Base-by-base conservation (phyloP, 2,113 vertebrate species). In the Nesoenas mayeri region DNA sequence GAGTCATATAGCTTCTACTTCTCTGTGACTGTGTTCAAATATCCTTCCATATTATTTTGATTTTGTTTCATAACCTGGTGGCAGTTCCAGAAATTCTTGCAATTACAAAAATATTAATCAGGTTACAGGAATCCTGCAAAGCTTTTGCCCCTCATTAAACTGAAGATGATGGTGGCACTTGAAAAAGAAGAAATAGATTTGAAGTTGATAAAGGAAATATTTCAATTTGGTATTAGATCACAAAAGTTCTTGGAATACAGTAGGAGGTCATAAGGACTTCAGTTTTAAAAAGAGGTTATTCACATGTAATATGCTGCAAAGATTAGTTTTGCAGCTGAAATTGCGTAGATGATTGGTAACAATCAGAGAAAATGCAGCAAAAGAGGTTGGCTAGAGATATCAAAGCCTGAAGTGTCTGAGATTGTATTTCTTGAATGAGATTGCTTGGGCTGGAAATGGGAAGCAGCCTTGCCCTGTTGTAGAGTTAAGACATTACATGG, bases 311-410 rank as follows among this genome's bases (percentile, higher is more conserved):
- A 96, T 91, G 86, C 79, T 58, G 83, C 85, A 95, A 96, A 97
- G 96, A 97, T 98, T 97, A 98, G 83, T 97, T 97, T 97, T 98
- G 91, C 90, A 91, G 80, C 93, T 94, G 94, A 97, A 95, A 98
- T 97, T 98, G 97, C 94, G 85, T 94, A 94, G 84, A 85, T 96
- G 96, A 97, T 96, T 96, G 96, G 90, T 91, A 94, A 92, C 92
- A 94, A 96, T 97, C 96, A 96, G 88, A 87, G 74, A 90, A 97
- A 97, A 92, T 69, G 89, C 65, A 81, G 79, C 38, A 15, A 86
- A 93, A 95, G 88, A 88, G 29, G 29, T 75, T 88, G 82, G 80
- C 67, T 91, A 92, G 93, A 97, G 97, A 97, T 96, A 94, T 73
- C 88, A 95, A 92, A 96, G 94, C 92, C 89, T 95, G 72, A 96